Base-by-base conservation (phyloP, 30 jellyfish, hydroid and myxozoan genomes). In the Cassiopea andromeda region DNA sequence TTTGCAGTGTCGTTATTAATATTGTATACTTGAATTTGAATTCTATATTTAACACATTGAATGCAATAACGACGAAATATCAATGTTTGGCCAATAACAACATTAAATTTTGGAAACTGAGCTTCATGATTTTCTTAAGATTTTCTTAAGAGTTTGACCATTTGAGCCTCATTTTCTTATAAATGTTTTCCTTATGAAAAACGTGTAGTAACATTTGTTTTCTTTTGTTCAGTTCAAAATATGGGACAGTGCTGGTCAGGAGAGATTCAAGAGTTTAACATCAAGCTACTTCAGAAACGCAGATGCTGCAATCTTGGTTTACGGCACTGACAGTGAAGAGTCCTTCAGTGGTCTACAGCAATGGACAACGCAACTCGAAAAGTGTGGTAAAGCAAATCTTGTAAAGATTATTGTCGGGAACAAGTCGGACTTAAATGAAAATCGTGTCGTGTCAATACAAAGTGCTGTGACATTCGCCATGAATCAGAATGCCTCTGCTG, bases 221-320 rank as follows among this genome's bases (percentile, higher is more conserved):
- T 6, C 19, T 61, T 43, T 77, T 84, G 48, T 78, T 49, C 76
- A 95, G 99, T 81, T 95, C 69, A 95, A 95, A 78, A 91, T 95
- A 1, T 95, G 99, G 99, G 99, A 95, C 87, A 95, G 99, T 74
- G 99, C 99, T 43, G 99, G 99, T 5, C 91, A 90, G 46, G 99
- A 95, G 84, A 92, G 97, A 43, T 95, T 90, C 88, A 87, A 85
- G 48, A 86, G 99, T 61, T 17, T 95, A 15, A 88, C 99, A 48
- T 68, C 98, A 50, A 95, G 99, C 60, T 95, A 95, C 75, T 95
- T 91, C 88, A 70, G 99, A 82, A 95, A 91, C 74, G 96, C 99
- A 5, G 99, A 95, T 78, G 99, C 98, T 18, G 99, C 99, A 48
- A 87, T 95, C 44, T 18, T 95, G 74, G 97, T 91, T 47, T 95